Conservation (phyloP, 2,113 vertebrate genomes). For the Aspiorhynchus laticeps region DNA sequence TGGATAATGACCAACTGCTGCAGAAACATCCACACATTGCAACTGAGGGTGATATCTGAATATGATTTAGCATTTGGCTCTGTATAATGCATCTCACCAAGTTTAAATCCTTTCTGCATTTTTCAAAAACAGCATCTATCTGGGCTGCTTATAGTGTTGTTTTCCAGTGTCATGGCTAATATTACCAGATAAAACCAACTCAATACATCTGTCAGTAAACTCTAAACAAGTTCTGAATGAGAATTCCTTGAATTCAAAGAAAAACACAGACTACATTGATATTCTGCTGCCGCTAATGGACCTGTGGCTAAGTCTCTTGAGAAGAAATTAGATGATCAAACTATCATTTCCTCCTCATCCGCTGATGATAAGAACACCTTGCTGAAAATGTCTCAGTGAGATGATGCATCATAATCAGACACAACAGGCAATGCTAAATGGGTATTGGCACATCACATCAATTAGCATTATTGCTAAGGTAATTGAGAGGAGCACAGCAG, state of each 20-base stretch:
- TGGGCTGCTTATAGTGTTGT: background rate
- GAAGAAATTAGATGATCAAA: constrained; percentile 14
- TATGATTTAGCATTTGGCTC: background rate
- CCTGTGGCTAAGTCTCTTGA: background rate
- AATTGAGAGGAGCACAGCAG: constrained; percentile 56
- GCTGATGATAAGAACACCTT: constrained; percentile 44
- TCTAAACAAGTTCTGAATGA: background rate
- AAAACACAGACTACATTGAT: background rate
- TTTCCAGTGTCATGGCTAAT: background rate
- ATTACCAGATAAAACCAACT: background rate
- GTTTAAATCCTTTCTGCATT: background rate
- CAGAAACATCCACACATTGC: background rate
- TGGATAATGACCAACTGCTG: background rate
- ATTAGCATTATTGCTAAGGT: constrained; percentile 56
- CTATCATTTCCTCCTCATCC: constrained; percentile 29
- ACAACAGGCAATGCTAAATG: constrained; percentile 50
- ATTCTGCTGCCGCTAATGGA: background rate
- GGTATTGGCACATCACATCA: constrained; percentile 51
- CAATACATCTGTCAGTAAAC: background rate
- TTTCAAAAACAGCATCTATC: background rate
- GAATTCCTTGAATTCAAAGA: background rate
- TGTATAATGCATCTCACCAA: background rate
- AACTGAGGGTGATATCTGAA: background rate
- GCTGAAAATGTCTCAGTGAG: constrained; percentile 44
- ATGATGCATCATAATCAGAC: constrained; percentile 38